A percentile compares a stretch with the other conserved stretches of the same genome.
Evolutionary conservation across 92 coral and sea anemone species (phyloP).

Genomic region (Plumapathes pennacea): DNA sequence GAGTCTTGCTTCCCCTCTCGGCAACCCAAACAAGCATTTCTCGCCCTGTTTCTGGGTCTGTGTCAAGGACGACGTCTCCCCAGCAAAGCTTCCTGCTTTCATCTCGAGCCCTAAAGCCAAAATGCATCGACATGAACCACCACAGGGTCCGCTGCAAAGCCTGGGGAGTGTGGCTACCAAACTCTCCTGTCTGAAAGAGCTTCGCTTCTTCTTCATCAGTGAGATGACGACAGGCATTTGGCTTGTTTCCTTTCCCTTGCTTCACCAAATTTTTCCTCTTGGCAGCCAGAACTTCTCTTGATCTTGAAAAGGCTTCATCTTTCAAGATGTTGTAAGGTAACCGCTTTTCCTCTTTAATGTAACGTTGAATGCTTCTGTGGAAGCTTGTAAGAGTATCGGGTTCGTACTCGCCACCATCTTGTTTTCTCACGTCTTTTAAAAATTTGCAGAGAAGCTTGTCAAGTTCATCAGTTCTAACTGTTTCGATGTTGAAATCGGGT

Average conservation of each 20-base stretch:
- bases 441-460: slow-evolving; percentile 19
- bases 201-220: slow-evolving; percentile 9
- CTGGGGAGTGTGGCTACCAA: slow-evolving; percentile 15
- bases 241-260: slow-evolving; percentile 8
- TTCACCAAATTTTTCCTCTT: slow-evolving; percentile 15
- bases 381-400: slow-evolving; percentile 23
- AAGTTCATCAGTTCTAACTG: slow-evolving; percentile 20
- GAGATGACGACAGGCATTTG: slow-evolving; percentile 20
- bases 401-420: slow-evolving; percentile 40
- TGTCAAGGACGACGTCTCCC: slow-evolving; percentile 22
- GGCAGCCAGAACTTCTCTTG: slow-evolving; percentile 24
- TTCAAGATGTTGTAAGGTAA: slow-evolving; percentile 24
- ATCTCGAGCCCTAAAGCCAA: slow-evolving; percentile 44
- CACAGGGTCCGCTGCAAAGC: slow-evolving; percentile 39
- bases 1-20: slow-evolving; percentile 19
- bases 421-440: slow-evolving; percentile 20
- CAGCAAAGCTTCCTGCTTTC: slow-evolving; percentile 28
- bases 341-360: slow-evolving; percentile 2
- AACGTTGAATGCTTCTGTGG: slow-evolving; percentile 34
- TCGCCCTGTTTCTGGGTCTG: slow-evolving; percentile 6
- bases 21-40: slow-evolving; percentile 26
- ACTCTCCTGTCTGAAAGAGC: slow-evolving; percentile 17
- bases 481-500: slow-evolving; percentile 5
- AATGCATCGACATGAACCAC: slow-evolving; percentile 27
- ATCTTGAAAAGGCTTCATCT: slow-evolving; percentile 20